Conservation (phyloP, 2,797 vertebrate species). For the Sebastes oblongus region DNA sequence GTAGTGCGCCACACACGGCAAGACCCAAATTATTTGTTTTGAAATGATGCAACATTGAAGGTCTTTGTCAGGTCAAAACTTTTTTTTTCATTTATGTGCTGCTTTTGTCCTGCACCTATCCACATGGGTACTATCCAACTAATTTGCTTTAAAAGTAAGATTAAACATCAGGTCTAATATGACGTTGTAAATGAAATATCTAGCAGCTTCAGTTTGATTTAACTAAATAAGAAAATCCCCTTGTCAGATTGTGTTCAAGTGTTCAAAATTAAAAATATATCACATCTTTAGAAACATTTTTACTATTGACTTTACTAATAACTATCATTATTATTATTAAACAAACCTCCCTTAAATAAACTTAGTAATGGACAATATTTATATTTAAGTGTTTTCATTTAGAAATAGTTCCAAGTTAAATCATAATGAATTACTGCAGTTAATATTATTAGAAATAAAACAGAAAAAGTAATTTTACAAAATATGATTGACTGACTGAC, state of each 20-base stretch:
- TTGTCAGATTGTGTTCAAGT: background rate
- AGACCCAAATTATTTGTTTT: background rate
- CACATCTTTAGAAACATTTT: background rate
- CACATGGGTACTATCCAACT: no score
- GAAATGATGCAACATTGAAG: background rate
- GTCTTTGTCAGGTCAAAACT: background rate
- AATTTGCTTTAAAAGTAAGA: background rate
- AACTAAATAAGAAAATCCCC: background rate
- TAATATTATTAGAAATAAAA: background rate
- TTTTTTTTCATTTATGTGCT: background rate
- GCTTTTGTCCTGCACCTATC: background rate
- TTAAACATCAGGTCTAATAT: background rate
- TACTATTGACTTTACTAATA: no score
- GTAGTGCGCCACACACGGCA: background rate
- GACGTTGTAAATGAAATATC: background rate
- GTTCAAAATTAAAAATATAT: background rate
- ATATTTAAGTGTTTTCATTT: background rate
- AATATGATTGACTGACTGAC: no score
- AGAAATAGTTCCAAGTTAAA: background rate
- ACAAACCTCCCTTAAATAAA: no score
- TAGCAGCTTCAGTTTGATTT: background rate
- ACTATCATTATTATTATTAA: no score
- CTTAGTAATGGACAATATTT: background rate
- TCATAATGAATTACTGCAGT: background rate
- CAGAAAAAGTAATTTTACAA: background rate